Evolutionary conservation across 1,140 invertebrate genomes (phyloP).

Genomic region (Lordiphosa stackelbergi): DNA sequence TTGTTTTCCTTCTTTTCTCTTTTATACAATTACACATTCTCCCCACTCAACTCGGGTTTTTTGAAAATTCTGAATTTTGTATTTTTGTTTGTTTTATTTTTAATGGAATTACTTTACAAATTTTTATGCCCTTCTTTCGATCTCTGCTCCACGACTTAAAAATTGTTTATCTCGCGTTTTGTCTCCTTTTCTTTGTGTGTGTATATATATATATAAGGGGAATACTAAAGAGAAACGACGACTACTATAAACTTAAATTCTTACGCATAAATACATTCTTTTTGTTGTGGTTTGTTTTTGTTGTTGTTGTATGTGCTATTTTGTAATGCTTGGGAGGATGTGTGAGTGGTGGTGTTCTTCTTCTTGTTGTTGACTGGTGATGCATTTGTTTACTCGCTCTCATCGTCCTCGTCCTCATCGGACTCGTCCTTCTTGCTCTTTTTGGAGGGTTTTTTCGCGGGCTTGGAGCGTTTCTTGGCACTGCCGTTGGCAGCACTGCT

Average conservation of each 20-base stretch:
- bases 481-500: conserved; percentile 77
- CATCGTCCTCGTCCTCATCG: conserved; percentile 74
- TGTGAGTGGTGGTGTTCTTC: conserved; percentile 5
- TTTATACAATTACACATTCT: conserved; percentile 30
- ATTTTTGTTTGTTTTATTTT: conserved; percentile 56
- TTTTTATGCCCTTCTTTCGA: no score
- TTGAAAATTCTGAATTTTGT: conserved; percentile 1
- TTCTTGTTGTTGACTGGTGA: conserved; percentile 16
- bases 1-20: not conserved
- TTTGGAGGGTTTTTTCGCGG: conserved; percentile 76
- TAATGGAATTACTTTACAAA: conserved; percentile 72
- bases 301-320: conserved; percentile 13
- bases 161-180: conserved; percentile 16
- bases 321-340: not conserved
- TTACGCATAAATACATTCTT: conserved; percentile 70
- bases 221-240: conserved; percentile 61
- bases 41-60: conserved; percentile 23
- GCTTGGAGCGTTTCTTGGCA: conserved; percentile 74
- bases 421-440: conserved; percentile 78
- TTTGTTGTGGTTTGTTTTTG: conserved; percentile 27
- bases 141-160: no score
- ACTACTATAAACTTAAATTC: conserved; percentile 70
- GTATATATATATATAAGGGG: conserved; percentile 19
- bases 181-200: conserved; percentile 32
- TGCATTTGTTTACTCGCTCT: conserved; percentile 58